Base-by-base conservation (phyloP, 1,140 invertebrate genomes). In the Diorhabda sublineata region DNA sequence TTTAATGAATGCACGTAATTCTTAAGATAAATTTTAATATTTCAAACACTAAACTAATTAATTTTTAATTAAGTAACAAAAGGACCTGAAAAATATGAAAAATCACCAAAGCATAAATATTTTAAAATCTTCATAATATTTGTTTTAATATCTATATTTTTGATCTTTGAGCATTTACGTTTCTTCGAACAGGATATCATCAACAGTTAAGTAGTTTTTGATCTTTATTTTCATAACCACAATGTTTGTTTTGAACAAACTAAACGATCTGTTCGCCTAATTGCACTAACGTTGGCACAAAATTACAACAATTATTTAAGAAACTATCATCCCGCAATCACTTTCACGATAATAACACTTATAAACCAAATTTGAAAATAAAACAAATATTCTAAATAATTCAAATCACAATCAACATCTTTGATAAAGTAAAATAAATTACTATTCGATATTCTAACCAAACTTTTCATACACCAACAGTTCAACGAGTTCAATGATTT, bases 1-100 rank as follows among this genome's bases (percentile, higher is more conserved):
- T 74, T 67, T 68, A 75, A 73, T 74, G 73, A 76, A 78, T 75
- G 72, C 73, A 75, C 70, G 70, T 68, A 71, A 63, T 68, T 70
- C 64, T 44, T 66, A 63, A 68, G 41, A 62, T 73, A 75, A 65
- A 63, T 60, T 70, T 70, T 58, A 63, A 70, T 73, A 73, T 71
- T 44, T 73, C 68, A 73, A 72, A 73, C 71, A 68, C 68, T 73
- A 73, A 69, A 62, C 66, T 63, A 69, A 52, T 57, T 66, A 71
- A 66, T 71, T 68, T 69, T 64, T 70, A 69, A 70, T 74, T 74
- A 74, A 74, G 71, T 74, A 73, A 74, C 73, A 72, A 70, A 66
- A 52, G 69, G 61, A 60, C 58, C n/a, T 45, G 58, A 67, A 44
- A 67, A 67, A 45, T 3, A 47, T 45, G 26, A 42, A 61, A 61